Percentiles rank a stretch among this genome's conserved stretches.
Evolutionary conservation across 2,113 vertebrate species (phyloP).

Genomic region (Anas platyrhynchos): DNA sequence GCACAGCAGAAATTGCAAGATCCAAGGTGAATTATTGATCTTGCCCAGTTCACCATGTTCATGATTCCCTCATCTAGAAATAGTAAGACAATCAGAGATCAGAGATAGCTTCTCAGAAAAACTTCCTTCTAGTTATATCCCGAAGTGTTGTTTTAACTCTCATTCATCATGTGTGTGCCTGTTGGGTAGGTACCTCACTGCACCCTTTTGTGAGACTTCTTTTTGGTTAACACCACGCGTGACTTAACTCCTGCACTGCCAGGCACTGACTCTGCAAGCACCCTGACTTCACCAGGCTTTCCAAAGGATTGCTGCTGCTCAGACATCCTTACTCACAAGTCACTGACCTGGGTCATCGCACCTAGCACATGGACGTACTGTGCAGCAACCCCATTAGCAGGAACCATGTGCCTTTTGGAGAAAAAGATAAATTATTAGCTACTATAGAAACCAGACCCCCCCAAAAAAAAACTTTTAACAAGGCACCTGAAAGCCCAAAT

Average conservation of each 20-base stretch:
- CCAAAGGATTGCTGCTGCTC: neutral
- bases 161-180: conserved; percentile 19
- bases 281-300: neutral
- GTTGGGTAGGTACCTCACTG: conserved; percentile 6
- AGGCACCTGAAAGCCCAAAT: neutral
- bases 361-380: neutral
- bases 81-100: neutral
- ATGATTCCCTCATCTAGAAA: neutral
- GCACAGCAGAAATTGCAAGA: conserved; percentile 16
- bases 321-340: neutral
- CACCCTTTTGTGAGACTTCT: conserved; percentile 25
- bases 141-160: conserved; percentile 21
- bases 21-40: conserved; percentile 39
- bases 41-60: neutral
- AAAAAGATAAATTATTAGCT: neutral
- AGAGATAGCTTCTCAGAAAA: neutral
- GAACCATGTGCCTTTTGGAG: neutral
- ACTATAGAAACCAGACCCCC: neutral
- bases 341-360: neutral
- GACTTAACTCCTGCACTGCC: conserved; percentile 20
- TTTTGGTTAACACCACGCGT: conserved; percentile 34
- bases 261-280: conserved; percentile 42
- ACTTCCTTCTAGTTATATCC: neutral
- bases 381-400: neutral
- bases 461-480: neutral